Conservation (phyloP, 2,888 invertebrate species). For the Abscondita cerata region DNA sequence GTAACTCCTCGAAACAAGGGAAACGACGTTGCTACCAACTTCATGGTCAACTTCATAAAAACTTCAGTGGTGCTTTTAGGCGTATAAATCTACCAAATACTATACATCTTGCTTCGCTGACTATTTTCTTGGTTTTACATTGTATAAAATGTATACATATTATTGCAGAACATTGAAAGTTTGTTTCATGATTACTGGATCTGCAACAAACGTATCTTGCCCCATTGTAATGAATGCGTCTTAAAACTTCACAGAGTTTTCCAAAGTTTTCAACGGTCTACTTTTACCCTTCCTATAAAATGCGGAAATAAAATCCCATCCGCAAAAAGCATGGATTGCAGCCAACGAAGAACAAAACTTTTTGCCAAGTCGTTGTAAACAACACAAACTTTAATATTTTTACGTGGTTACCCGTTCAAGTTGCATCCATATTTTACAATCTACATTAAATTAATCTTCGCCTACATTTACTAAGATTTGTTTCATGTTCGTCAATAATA, state of each 20-base stretch:
- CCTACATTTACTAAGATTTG: constrained; percentile 10
- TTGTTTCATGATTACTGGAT: background rate
- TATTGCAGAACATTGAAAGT: no score
- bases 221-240: constrained; percentile 6
- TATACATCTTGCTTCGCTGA: no score
- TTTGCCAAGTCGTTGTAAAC: constrained; percentile 11
- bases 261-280: constrained; percentile 9
- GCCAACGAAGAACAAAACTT: constrained; percentile 7
- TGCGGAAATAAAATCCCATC: constrained; percentile 11
- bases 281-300: constrained; percentile 14
- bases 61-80: no score
- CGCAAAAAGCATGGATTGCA: constrained; percentile 18
- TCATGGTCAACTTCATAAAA: no score
- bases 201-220: constrained; percentile 2
- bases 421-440: constrained; percentile 17
- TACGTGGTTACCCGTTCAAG: background rate
- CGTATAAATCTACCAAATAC: no score
- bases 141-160: no score
- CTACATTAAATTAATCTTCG: constrained; percentile 1
- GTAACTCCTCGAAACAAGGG: background rate
- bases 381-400: constrained; percentile 2
- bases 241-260: constrained; percentile 4
- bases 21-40: constrained; percentile 5
- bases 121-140: no score
- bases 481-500: constrained; percentile 5